A percentile compares a stretch with the other conserved stretches of the same genome.
Conservation (phyloP, 1,140 invertebrate species). For the Diorhabda elongata region DNA sequence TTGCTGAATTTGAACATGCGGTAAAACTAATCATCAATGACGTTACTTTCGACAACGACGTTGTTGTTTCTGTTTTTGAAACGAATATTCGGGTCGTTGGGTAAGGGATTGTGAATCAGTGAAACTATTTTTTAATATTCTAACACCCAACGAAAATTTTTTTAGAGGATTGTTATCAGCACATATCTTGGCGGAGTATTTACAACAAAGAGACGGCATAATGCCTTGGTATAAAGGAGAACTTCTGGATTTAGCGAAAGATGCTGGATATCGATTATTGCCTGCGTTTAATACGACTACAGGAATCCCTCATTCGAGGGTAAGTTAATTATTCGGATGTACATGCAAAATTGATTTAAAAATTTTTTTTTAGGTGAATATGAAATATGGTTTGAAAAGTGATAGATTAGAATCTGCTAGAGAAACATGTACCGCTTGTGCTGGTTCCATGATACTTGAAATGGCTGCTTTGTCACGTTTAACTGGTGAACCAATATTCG, state of each 20-base stretch:
- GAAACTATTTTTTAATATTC: background rate
- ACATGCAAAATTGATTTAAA: too few species aligned
- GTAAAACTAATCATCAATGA: slow-evolving; percentile 80
- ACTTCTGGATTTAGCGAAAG: slow-evolving; percentile 84
- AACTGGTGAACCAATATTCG: slow-evolving; percentile 89
- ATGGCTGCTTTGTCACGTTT: slow-evolving; percentile 92
- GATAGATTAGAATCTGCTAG: slow-evolving; percentile 67
- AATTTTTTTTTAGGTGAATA: slow-evolving; percentile 66
- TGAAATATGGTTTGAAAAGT: slow-evolving; percentile 81
- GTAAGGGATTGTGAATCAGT: slow-evolving; percentile 51
- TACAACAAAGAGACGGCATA: slow-evolving; percentile 70
- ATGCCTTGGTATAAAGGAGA: slow-evolving; percentile 92
- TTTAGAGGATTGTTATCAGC: slow-evolving; percentile 83
- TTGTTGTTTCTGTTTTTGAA: slow-evolving; percentile 97
- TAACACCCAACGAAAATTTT: slow-evolving; percentile 15
- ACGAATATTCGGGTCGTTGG: slow-evolving; percentile 96
- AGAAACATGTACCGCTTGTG: slow-evolving; percentile 96
- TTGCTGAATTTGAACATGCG: slow-evolving; percentile 91
- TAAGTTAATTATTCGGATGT: slow-evolving; percentile 47
- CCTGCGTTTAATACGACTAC: slow-evolving; percentile 97
- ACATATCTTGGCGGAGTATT: slow-evolving; percentile 82
- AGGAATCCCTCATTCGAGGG: slow-evolving; percentile 93
- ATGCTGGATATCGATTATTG: slow-evolving; percentile 85
- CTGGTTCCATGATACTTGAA: slow-evolving; percentile 97
- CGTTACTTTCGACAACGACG: slow-evolving; percentile 89